These are phyloP conservation scores for Sepiola atlantica DNA, from an alignment of 2,888 invertebrate genomes.

Conservation along the genomic window DNA sequence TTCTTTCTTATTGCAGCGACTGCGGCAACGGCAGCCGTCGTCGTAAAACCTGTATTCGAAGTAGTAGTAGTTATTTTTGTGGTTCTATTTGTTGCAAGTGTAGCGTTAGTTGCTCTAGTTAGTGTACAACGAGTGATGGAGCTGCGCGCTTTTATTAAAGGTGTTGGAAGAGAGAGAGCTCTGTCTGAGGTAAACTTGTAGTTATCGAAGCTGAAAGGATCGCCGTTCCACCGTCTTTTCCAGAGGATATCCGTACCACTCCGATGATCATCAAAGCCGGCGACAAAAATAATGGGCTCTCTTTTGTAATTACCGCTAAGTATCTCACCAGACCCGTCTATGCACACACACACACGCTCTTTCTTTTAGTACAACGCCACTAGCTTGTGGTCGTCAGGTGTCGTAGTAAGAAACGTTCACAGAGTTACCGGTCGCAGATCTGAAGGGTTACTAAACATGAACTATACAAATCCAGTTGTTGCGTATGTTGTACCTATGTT, in stretches of 20 bases:
- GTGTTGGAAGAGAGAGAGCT: not conserved
- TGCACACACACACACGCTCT: not conserved
- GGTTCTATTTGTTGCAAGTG: not conserved
- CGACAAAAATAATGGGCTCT: not conserved
- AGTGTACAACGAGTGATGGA: not conserved
- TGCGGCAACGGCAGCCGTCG: not conserved
- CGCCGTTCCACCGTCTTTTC: not conserved
- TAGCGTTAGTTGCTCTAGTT: not conserved
- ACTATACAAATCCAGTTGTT: not conserved
- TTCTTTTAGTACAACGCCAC: not conserved
- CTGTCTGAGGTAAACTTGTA: not conserved
- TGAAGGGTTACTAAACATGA: not conserved
- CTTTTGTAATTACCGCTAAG: not conserved
- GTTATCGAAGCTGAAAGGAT: not conserved
- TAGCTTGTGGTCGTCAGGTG: not conserved
- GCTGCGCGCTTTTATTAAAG: not conserved
- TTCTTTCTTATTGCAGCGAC: not conserved
- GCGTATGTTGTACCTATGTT: not conserved
- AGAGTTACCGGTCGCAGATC: not conserved
- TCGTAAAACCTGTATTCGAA: not conserved
- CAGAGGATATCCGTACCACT: not conserved
- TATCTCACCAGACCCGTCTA: not conserved
- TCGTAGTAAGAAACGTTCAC: not conserved
- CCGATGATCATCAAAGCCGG: not conserved
- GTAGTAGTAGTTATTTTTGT: conserved; percentile 35